Evolutionary conservation across 2,797 vertebrate species (phyloP), one percentile per base, ranked within the genome.

Genomic region (Notolabrus celidotus): DNA sequence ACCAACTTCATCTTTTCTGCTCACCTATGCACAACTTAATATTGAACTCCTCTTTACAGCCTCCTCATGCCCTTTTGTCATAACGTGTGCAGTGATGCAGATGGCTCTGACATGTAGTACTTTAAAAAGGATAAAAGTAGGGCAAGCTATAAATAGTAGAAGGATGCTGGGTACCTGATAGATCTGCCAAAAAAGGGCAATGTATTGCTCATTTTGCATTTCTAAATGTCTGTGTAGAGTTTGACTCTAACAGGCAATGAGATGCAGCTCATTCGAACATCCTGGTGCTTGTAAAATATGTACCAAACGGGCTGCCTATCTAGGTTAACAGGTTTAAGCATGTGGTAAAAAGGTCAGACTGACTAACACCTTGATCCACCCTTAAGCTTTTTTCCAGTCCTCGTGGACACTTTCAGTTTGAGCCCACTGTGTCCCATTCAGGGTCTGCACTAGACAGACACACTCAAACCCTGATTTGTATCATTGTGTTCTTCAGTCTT

Each of bases 11-110:
- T 45, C 53, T 49, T 71, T 78, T 77, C 51, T 82, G 79, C 64
- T 80, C 51, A 78, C 70, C 82, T 81, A 36, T 84, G 85, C 72
- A 60, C 63, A 84, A 79, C 67, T 55, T 65, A 76, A 84, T 79
- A 71, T 74, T 51, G 12, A 80, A 75, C 49, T 70, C 47, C 52
- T 72, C 73, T 31, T 42, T 62, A 31, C 47, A 76, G 43, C 50
- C 42, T 43, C 61, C 29, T 67, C 61, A 51, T 62, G 41, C 45
- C 46, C 49, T 57, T 73, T 43, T 79, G 66, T 65, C 31, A 50
- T 41, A 66, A 67, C 11, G 46, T 53, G 49, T n/a, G 58, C 64
- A 77, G 50, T 34, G 66, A 69, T 71, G 74, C 27, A 0, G 50
- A 77, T 17, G 42, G 16, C 34, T 42, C 36, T 54, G 38, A 65